Evolutionary conservation across 2,113 vertebrate genomes (phyloP).

Genomic region (Limanda limanda): DNA sequence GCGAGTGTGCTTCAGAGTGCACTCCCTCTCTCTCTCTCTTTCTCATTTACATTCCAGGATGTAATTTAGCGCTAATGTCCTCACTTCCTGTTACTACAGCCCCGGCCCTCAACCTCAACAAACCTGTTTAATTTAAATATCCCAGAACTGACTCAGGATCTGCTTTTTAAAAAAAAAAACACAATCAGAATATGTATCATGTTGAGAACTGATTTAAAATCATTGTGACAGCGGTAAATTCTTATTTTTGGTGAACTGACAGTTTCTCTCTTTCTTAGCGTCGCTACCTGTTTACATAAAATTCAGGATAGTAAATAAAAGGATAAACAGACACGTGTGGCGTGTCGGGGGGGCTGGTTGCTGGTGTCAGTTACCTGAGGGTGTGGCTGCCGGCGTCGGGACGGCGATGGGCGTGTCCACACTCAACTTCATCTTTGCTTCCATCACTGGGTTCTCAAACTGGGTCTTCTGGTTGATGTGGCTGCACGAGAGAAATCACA

Average conservation of each 20-base stretch:
- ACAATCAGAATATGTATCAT: no score
- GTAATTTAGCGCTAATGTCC: constrained; percentile 26
- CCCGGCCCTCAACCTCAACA: neutral
- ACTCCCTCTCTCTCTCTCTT: neutral
- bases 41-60: constrained; percentile 14
- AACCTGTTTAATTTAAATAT: neutral
- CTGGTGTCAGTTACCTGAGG: constrained; percentile 69
- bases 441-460: constrained; percentile 98
- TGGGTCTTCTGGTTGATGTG: constrained; percentile 99
- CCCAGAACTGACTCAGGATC: neutral
- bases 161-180: neutral
- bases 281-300: neutral
- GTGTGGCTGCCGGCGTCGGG: constrained; percentile 37
- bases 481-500: constrained; percentile 73
- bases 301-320: neutral
- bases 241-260: no score
- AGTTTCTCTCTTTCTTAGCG: no score
- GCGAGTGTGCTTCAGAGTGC: neutral
- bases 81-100: constrained; percentile 9
- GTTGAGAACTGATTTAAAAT: no score
- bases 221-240: no score
- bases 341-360: neutral
- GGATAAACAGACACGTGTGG: no score
- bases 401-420: constrained; percentile 77
- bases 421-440: constrained; percentile 91